phyloP scores from a whole-genome alignment of 2,113 vertebrate species.

The Eidolon helvum region DNA sequence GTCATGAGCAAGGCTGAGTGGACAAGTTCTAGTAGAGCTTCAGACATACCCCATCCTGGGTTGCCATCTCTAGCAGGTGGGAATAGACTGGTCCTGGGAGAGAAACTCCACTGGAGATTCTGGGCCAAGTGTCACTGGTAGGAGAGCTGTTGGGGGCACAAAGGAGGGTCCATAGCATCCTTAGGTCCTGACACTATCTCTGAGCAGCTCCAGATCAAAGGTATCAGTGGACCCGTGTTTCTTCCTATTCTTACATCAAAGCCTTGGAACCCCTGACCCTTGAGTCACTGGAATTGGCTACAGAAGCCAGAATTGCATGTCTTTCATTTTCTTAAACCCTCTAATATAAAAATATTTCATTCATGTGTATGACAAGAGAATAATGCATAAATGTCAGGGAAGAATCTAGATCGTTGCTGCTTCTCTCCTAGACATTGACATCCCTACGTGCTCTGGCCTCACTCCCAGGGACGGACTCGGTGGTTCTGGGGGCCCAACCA shows the following conservation, averaged over 20 bases:
- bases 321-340: neutral
- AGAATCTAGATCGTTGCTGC: neutral
- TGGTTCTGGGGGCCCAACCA: neutral
- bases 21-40: neutral
- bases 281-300: neutral
- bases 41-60: neutral
- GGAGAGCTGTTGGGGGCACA: neutral
- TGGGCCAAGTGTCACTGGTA: neutral
- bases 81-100: neutral
- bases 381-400: neutral
- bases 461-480: neutral
- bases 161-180: neutral
- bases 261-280: neutral
- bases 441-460: neutral
- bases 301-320: neutral
- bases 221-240: neutral
- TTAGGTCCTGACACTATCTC: neutral
- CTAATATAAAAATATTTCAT: neutral
- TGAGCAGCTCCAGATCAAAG: neutral
- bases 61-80: neutral
- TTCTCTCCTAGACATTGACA: accelerated
- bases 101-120: neutral
- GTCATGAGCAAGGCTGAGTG: neutral
- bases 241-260: neutral
- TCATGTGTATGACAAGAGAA: neutral